phyloP scores from a whole-genome alignment of 1,140 invertebrate genomes.

The Heliconius congener region DNA sequence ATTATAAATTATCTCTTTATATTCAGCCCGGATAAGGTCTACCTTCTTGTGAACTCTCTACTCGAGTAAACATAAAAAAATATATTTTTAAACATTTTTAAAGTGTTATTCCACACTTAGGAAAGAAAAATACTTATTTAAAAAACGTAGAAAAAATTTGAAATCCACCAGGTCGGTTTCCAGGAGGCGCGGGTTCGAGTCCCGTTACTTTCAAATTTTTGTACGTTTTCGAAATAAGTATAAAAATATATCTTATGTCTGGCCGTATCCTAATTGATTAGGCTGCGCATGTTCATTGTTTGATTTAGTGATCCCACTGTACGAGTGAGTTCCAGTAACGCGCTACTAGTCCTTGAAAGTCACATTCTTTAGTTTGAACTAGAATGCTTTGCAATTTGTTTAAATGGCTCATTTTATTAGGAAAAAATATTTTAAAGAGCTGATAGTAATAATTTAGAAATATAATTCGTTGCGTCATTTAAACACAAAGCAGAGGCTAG shows the following conservation, averaged over 20 bases:
- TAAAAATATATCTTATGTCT: slow-evolving; percentile 10
- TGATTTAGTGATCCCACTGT: slow-evolving; percentile 53
- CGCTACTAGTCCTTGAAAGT: slow-evolving; percentile 48
- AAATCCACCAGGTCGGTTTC: no score
- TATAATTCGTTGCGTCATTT: slow-evolving; percentile 5
- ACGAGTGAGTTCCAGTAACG: slow-evolving; percentile 49
- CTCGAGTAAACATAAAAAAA: no score
- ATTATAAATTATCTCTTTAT: no score
- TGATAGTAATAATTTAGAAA: background rate
- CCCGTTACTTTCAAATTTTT: no score
- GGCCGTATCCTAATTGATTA: slow-evolving; percentile 55
- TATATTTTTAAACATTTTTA: no score
- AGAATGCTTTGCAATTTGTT: slow-evolving; percentile 19
- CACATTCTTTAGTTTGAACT: slow-evolving; percentile 39
- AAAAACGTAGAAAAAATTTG: no score
- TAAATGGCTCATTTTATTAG: background rate
- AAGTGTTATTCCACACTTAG: no score
- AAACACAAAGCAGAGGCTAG: no score
- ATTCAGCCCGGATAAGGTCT: no score
- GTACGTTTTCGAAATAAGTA: background rate
- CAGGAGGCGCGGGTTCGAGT: no score
- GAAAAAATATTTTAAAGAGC: background rate
- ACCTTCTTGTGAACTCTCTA: no score
- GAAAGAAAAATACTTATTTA: no score
- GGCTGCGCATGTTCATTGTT: slow-evolving; percentile 58